Evolutionary conservation across 2,113 vertebrate genomes (phyloP), one percentile per base, ranked within the genome.

Genomic region (Psephotus haematonotus): DNA sequence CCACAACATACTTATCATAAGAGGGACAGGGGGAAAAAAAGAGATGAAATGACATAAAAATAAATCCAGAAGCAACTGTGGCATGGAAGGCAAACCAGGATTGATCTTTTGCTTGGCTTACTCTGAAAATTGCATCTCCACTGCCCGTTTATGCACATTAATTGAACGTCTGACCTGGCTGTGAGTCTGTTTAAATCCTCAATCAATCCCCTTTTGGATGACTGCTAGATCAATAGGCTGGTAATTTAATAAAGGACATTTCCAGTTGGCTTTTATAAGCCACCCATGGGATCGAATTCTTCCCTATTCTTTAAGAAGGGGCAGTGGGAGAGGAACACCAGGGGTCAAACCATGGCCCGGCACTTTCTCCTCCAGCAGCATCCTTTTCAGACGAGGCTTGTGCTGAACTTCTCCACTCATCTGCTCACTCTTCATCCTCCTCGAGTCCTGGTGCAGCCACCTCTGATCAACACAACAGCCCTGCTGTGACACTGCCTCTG

Each of bases 201-300:
- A 94, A 91, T 97, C 96, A 96, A 96, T 93, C 94, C 75, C 59
- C 90, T 78, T 89, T 82, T 13, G 39, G 86, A 92, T 78, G 72
- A 70, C 90, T 90, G 86, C 10, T 69, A 57, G 93, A 97, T 97
- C 97, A 95, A 96, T 97, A 94, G 84, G 69, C 85, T 77, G 90
- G 94, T 96, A 94, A 97, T 97, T 95, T 88, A 97, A 97, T 97
- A 97, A 97, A 94, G 88, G 84, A 88, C 86, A 85, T 84, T 94
- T 96, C 71, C 81, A 81, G 78, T 41, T 74, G 75, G 43, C 39
- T 96, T 86, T 85, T 71, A n/a, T 85, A 88, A 92, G 85, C 71
- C 81, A 82, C 46, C 43, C 78, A 72, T 1, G n/a, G 52, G 92
- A 60, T 93, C 94, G 91, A 74, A 93, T 94, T 92, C 65, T 49